phyloP scores from a whole-genome alignment of 2,113 vertebrate genomes.

The Fukomys damarensis region DNA sequence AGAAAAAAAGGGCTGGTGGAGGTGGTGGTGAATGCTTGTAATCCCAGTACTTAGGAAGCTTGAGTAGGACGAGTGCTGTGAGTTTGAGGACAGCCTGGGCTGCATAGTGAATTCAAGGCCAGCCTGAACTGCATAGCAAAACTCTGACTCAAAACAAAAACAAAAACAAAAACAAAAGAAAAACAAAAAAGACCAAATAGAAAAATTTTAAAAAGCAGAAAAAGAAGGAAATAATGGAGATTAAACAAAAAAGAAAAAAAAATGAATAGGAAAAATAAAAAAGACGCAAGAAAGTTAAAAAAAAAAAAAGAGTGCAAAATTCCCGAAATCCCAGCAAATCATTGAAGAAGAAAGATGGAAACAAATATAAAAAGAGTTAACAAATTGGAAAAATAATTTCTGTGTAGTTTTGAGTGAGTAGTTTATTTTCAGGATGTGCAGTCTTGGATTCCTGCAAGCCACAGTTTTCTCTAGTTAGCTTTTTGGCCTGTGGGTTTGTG shows the following conservation, averaged over 20 bases:
- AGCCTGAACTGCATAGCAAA: not conserved
- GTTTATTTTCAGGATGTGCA: not conserved
- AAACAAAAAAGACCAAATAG: too few species aligned
- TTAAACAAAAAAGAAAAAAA: not conserved
- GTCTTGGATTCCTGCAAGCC: not conserved
- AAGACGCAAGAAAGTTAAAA: not conserved
- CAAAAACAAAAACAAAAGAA: too few species aligned
- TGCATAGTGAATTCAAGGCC: not conserved
- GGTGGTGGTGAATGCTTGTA: not conserved
- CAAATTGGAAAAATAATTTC: not conserved
- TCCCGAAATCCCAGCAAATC: not conserved
- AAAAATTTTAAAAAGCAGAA: not conserved
- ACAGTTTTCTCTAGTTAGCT: not conserved
- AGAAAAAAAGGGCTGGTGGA: not conserved
- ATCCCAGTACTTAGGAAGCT: not conserved
- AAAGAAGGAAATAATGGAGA: not conserved
- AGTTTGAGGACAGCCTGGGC: not conserved
- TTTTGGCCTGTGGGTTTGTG: not conserved
- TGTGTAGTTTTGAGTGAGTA: not conserved
- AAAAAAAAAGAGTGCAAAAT: not conserved
- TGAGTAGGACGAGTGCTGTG: not conserved
- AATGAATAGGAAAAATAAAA: not conserved
- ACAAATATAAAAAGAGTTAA: not conserved
- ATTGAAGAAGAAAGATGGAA: not conserved
- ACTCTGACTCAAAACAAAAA: not conserved